phyloP scores from a whole-genome alignment of 2,888 invertebrate genomes.

The Pachliopta kotzebuea region DNA sequence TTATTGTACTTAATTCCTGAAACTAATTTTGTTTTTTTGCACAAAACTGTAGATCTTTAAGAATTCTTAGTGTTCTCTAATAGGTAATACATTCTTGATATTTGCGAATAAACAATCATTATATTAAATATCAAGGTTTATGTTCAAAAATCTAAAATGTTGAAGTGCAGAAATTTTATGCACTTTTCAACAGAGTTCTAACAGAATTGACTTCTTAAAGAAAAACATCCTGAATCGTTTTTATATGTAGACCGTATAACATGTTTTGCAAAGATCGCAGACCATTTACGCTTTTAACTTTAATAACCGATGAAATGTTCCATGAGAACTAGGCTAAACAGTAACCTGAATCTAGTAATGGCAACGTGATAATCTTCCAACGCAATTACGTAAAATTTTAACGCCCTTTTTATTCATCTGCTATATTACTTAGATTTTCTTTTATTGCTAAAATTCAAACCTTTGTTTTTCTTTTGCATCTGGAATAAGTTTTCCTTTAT shows the following conservation, averaged over 20 bases:
- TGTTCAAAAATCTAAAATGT: not conserved
- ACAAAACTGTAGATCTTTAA: not conserved
- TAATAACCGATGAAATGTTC: not conserved
- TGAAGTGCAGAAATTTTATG: not conserved
- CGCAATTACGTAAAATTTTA: not conserved
- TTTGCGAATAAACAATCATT: not conserved
- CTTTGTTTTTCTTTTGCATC: too few species aligned
- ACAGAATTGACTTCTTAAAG: not conserved
- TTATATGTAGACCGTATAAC: not conserved
- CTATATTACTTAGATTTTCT: not conserved
- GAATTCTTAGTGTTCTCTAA: not conserved
- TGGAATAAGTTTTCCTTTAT: too few species aligned
- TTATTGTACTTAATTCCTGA: not conserved
- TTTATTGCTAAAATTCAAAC: too few species aligned
- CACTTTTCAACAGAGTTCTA: not conserved
- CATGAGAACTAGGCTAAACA: slow-evolving; percentile 11
- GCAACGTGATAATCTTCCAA: slow-evolving; percentile 1
- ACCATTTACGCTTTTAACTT: not conserved
- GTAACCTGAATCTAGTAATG: slow-evolving; percentile 14
- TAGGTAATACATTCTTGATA: not conserved
- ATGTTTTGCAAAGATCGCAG: not conserved
- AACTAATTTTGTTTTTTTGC: not conserved
- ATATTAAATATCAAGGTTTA: not conserved
- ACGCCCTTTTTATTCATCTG: not conserved
- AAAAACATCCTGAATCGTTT: not conserved